Conservation (phyloP, 2,797 vertebrate genomes). For the Eospalax fontanierii region DNA sequence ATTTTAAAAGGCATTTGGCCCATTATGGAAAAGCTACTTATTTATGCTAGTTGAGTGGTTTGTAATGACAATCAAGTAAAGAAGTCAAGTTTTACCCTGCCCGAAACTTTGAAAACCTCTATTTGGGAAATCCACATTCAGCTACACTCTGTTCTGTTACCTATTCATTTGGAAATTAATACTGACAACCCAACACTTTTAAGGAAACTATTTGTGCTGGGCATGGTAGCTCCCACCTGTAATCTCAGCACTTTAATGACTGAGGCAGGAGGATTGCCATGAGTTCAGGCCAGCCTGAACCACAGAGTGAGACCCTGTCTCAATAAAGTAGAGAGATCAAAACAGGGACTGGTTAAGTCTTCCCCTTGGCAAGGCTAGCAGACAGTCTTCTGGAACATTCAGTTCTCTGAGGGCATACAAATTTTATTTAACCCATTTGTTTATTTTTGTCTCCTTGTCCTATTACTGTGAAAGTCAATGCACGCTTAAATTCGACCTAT, state of each 20-base stretch:
- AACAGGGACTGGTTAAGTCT: neutral
- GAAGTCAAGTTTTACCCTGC: neutral
- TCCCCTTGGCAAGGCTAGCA: neutral
- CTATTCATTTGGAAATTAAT: slow-evolving; percentile 9
- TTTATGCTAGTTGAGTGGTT: neutral
- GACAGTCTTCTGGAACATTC: slow-evolving; percentile 1
- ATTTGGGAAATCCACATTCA: neutral
- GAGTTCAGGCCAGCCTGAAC: neutral
- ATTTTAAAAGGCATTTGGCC: neutral
- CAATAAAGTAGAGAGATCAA: neutral
- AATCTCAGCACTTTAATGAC: neutral
- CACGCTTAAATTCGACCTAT: neutral
- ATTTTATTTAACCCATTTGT: neutral
- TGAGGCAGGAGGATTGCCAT: neutral
- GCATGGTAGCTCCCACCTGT: neutral
- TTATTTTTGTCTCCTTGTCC: neutral
- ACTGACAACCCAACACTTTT: neutral
- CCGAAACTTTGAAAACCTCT: slow-evolving; percentile 15
- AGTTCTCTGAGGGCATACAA: neutral
- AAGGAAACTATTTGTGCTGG: neutral
- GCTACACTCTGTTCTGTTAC: neutral
- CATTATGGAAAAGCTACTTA: neutral
- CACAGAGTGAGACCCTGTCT: neutral
- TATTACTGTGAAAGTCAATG: neutral
- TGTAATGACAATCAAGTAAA: neutral